phyloP scores from a whole-genome alignment of 2,113 vertebrate species.

The Notarius quadriscutis region DNA sequence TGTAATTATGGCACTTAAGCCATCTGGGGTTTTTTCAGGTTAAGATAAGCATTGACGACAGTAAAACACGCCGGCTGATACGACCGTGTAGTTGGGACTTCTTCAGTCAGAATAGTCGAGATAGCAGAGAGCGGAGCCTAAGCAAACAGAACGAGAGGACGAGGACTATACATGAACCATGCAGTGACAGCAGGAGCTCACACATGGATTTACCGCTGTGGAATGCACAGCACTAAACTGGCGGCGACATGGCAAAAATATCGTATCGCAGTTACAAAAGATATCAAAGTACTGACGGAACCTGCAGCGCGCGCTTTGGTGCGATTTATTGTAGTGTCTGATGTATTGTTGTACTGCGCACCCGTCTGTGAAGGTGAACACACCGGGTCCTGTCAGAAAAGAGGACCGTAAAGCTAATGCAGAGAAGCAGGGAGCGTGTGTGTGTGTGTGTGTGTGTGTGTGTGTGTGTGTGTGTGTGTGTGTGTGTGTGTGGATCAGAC shows the following conservation, averaged over 20 bases:
- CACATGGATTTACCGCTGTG: conserved; percentile 52
- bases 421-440: not conserved
- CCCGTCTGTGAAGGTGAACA: not conserved
- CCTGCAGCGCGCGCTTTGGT: not conserved
- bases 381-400: not conserved
- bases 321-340: not conserved
- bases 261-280: not conserved
- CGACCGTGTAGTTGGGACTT: conserved; percentile 65
- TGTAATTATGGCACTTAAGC: conserved; percentile 71
- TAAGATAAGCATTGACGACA: conserved; percentile 70
- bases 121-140: conserved; percentile 62
- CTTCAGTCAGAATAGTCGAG: conserved; percentile 65
- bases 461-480: not conserved
- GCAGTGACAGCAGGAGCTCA: conserved; percentile 49
- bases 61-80: conserved; percentile 67
- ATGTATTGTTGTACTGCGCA: not conserved
- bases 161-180: conserved; percentile 60
- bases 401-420: not conserved
- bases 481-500: conserved; percentile 1
- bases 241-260: not conserved
- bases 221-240: conserved; percentile 46
- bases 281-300: not conserved
- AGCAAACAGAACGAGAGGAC: conserved; percentile 59
- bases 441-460: not conserved
- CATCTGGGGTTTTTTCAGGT: conserved; percentile 69